phyloP scores from a whole-genome alignment of 2,113 vertebrate species.

The Turnix velox region DNA sequence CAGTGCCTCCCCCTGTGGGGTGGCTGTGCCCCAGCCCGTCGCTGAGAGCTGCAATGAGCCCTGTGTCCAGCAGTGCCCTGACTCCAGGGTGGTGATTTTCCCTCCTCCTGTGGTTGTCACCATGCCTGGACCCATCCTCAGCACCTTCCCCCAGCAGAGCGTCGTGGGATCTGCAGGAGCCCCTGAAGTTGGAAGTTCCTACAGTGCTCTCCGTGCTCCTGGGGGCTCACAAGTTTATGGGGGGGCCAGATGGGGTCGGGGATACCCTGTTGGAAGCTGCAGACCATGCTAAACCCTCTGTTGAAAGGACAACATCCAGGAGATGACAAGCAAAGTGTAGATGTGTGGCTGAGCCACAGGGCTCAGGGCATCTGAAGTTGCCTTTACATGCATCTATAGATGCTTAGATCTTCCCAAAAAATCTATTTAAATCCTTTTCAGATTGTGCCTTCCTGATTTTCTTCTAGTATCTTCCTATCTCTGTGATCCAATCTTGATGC shows the following conservation, averaged over 20 bases:
- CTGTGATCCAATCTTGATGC: neutral
- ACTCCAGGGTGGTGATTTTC: slow-evolving; percentile 37
- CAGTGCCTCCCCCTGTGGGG: neutral
- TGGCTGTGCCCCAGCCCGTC: slow-evolving; percentile 14
- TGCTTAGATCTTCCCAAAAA: neutral
- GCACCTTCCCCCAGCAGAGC: slow-evolving; percentile 35
- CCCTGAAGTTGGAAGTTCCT: neutral
- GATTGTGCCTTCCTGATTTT: neutral
- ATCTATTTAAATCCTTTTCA: neutral
- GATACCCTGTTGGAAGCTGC: slow-evolving; percentile 3
- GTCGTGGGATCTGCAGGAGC: neutral
- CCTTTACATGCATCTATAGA: neutral
- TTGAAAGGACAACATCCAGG: neutral
- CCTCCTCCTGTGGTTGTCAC: slow-evolving; percentile 1
- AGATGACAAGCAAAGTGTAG: neutral
- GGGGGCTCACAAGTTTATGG: neutral
- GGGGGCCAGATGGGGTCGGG: neutral
- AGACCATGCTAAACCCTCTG: neutral
- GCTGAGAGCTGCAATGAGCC: slow-evolving; percentile 26
- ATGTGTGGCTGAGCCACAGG: neutral
- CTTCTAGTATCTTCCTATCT: neutral
- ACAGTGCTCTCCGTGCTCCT: neutral
- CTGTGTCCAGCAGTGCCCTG: slow-evolving; percentile 26
- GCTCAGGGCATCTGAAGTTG: neutral
- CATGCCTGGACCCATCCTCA: slow-evolving; percentile 48